Evolutionary conservation across 2,888 invertebrate species (phyloP).

Genomic region (Amphipyra tragopoginis): DNA sequence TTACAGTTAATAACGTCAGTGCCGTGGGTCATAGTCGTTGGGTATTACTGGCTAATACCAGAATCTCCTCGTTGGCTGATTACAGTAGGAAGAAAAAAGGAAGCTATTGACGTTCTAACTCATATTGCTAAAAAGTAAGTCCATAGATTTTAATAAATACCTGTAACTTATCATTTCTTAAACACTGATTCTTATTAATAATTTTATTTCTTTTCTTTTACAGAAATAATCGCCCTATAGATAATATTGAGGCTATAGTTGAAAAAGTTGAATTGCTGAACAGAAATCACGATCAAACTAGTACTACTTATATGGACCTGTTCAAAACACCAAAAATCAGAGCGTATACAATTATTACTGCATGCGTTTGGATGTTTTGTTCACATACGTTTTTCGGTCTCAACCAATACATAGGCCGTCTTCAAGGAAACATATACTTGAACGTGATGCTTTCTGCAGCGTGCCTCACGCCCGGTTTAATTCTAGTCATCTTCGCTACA

Average conservation of each 20-base stretch:
- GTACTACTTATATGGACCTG: constrained; percentile 87
- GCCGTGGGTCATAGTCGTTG: constrained; percentile 87
- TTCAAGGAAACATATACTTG: constrained; percentile 94
- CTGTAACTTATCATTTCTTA: neutral
- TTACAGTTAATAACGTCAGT: constrained; percentile 89
- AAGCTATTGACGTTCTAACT: constrained; percentile 91
- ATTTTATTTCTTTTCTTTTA: constrained; percentile 41
- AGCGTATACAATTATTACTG: constrained; percentile 91
- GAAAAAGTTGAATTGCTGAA: constrained; percentile 69
- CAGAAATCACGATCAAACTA: constrained; percentile 62
- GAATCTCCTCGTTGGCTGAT: constrained; percentile 95
- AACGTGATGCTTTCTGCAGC: constrained; percentile 93
- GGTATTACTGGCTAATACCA: constrained; percentile 92
- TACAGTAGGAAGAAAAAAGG: constrained; percentile 91
- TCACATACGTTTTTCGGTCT: constrained; percentile 95
- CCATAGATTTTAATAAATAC: neutral
- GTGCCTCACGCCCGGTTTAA: constrained; percentile 72
- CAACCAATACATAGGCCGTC: constrained; percentile 93
- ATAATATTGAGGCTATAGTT: constrained; percentile 75
- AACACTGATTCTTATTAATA: neutral
- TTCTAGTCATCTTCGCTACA: constrained; percentile 74
- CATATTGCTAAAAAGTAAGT: constrained; percentile 89
- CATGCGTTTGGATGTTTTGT: constrained; percentile 94
- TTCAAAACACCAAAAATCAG: constrained; percentile 92
- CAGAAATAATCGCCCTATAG: constrained; percentile 82